Evolutionary conservation across 2,888 invertebrate genomes (phyloP), one percentile per base, ranked within the genome.

Genomic region (Anoplius nigerrimus): DNA sequence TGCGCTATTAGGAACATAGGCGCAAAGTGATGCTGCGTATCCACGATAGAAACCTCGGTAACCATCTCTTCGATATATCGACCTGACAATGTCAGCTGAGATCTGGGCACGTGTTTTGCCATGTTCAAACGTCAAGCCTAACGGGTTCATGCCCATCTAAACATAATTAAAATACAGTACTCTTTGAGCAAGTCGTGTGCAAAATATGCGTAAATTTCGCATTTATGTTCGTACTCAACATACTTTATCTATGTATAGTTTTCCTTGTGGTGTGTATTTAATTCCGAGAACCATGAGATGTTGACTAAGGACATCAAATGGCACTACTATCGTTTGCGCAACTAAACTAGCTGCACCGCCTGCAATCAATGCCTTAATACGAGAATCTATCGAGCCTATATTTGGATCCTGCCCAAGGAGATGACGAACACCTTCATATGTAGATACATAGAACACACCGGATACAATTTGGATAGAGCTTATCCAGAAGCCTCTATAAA

Each of bases 1-100:
- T n/a, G 98, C 98, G 18, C 97, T 97, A 89, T 97, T 98, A 15
- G 98, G 98, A 54, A 98, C 98, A 88, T 97, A 98, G 0, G 97
- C 95, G 78, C 95, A 94, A 13, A 99, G 90, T 27, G 98, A 98
- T 0, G 98, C 97, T 24, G 94, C 91, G 87, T 98, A 99, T 0
- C 98, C 98, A 67, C 98, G 91, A 89, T 98, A 99, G 89, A 97
- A 98, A 0, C 98, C 98, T 66, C 91, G 87, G 2, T 96, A 86
- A 0, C 98, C 98, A 89, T 98, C 96, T 68, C 92, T 90, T 60
- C 91, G 90, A 88, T 97, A 94, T 77, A 98, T 95, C 64, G 94
- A 92, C 62, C 90, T 91, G 0, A 94, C 93, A 65, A 98, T 94
- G 78, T 95, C 94, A 18, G 91, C 84, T 0, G 95, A 95, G 54